Evolutionary conservation across 2,888 invertebrate genomes (phyloP).

Genomic region (Deroplatys truncata): DNA sequence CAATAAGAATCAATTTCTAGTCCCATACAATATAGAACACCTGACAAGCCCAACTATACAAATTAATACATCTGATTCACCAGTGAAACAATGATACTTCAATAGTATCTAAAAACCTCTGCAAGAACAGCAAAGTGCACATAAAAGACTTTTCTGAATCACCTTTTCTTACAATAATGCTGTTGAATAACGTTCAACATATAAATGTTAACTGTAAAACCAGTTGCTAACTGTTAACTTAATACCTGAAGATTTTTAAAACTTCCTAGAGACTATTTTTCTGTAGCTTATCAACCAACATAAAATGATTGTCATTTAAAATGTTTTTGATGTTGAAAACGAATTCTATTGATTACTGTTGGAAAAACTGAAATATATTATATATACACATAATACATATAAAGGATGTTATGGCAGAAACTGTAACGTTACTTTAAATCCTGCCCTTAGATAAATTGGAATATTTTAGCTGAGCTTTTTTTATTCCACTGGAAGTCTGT

Average conservation of each 20-base stretch:
- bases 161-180: neutral
- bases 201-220: neutral
- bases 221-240: neutral
- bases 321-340: neutral
- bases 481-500: neutral
- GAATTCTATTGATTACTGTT: neutral
- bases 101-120: no score
- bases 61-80: no score
- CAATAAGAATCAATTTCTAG: no score
- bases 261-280: neutral
- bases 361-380: neutral
- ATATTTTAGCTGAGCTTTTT: neutral
- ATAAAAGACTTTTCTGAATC: neutral
- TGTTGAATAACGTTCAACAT: neutral
- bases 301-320: neutral
- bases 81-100: no score
- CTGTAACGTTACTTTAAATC: neutral
- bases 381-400: neutral
- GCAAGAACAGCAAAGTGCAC: neutral
- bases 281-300: neutral
- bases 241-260: neutral
- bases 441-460: neutral
- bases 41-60: no score
- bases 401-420: neutral
- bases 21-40: no score